Evolutionary conservation across 2,797 vertebrate species (phyloP).

Genomic region (Eurystomus glaucurus): DNA sequence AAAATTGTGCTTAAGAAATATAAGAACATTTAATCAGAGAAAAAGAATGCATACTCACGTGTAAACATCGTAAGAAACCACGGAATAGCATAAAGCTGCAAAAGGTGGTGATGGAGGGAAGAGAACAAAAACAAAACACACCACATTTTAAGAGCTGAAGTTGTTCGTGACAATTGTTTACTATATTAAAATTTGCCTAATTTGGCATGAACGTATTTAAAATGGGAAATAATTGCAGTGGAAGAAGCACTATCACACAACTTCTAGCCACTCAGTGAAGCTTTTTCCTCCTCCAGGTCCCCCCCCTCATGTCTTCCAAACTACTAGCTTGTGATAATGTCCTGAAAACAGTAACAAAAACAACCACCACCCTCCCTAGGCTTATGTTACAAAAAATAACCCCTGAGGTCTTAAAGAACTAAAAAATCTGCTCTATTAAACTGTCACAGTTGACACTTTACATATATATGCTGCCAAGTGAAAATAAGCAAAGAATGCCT

Average conservation of each 20-base stretch:
- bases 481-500: background rate
- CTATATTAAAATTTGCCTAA: background rate
- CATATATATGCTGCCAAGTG: rapidly evolving
- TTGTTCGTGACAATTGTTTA: background rate
- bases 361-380: background rate
- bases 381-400: background rate
- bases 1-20: background rate
- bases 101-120: background rate
- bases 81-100: conserved; percentile 96
- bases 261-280: background rate
- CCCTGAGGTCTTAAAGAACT: background rate
- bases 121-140: background rate
- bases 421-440: background rate
- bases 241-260: background rate
- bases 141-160: background rate
- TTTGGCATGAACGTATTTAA: background rate
- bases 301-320: background rate
- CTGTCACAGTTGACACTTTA: background rate
- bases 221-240: background rate
- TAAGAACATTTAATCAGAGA: background rate
- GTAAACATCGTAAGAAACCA: conserved; percentile 99
- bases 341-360: background rate
- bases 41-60: conserved; percentile 88
- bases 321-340: background rate
- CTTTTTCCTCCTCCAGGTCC: rapidly evolving